These are phyloP conservation scores for Amblyteles armatorius DNA, from an alignment of 2,888 invertebrate species.

Conservation along the genomic window DNA sequence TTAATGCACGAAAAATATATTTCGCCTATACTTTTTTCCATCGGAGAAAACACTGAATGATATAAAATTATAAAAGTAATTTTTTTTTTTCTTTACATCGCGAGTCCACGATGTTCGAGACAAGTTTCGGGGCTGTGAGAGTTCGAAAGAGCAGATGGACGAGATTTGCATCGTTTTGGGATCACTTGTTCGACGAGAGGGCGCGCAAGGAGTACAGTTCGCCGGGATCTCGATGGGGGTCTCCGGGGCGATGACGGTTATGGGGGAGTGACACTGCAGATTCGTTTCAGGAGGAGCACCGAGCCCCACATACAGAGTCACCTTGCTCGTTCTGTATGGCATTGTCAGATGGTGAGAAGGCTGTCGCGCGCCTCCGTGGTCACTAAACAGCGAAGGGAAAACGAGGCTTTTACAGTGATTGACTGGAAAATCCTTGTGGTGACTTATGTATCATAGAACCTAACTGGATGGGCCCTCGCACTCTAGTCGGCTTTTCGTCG, in stretches of 20 bases:
- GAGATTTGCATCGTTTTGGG: constrained; percentile 51
- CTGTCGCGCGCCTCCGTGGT: constrained; percentile 30
- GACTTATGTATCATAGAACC: constrained; percentile 30
- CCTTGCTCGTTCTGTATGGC: constrained; percentile 25
- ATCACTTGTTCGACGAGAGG: constrained; percentile 58
- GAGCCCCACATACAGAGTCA: neutral
- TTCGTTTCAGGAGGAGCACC: constrained; percentile 19
- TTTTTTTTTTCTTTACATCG: neutral
- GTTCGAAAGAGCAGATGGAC: constrained; percentile 35
- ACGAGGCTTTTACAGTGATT: constrained; percentile 52
- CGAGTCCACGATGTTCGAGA: neutral
- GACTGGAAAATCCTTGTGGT: constrained; percentile 53
- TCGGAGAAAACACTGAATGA: neutral
- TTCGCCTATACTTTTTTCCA: too few species aligned
- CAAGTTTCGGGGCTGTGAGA: constrained; percentile 19
- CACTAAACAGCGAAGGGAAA: constrained; percentile 54
- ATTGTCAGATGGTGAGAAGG: constrained; percentile 13
- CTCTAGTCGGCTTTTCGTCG: constrained; percentile 21
- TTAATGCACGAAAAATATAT: too few species aligned
- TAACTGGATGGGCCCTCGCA: constrained; percentile 13
- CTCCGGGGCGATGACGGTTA: constrained; percentile 12
- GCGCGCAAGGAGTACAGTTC: constrained; percentile 30
- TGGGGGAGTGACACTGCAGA: constrained; percentile 53
- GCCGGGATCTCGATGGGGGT: constrained; percentile 49
- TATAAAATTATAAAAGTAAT: neutral